Conservation (phyloP, 2,888 invertebrate species). For the Pterostichus niger region DNA sequence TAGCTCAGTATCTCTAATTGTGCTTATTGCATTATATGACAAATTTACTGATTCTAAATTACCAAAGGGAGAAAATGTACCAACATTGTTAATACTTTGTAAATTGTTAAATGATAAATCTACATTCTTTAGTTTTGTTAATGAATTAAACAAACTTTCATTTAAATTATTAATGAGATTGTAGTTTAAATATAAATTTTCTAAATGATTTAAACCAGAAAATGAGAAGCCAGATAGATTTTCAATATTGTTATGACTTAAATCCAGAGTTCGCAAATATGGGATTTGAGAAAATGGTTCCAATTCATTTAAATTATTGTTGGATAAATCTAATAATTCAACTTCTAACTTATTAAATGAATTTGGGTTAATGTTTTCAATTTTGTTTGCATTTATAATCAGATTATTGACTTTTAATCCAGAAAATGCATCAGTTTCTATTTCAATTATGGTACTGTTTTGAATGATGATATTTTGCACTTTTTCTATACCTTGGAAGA, state of each 20-base stretch:
- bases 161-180: not conserved
- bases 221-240: not conserved
- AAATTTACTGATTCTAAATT: constrained; percentile 2
- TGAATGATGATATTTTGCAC: not conserved
- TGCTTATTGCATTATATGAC: not conserved
- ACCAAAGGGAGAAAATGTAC: constrained; percentile 15
- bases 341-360: constrained; percentile 2
- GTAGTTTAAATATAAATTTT: constrained; percentile 19
- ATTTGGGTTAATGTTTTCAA: not conserved
- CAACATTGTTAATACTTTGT: not conserved
- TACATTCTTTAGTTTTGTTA: not conserved
- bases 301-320: not conserved
- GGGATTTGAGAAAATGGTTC: not conserved
- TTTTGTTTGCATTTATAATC: constrained; percentile 7
- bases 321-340: constrained; percentile 4
- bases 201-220: not conserved
- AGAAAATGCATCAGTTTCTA: constrained; percentile 1
- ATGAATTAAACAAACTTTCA: not conserved
- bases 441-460: constrained; percentile 2
- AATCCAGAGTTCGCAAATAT: constrained; percentile 15
- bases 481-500: not conserved
- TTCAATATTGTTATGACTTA: not conserved
- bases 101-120: constrained; percentile 14
- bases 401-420: constrained; percentile 3
- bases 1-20: not conserved